Evolutionary conservation across 2,888 invertebrate genomes (phyloP).

Genomic region (Eledone cirrhosa): DNA sequence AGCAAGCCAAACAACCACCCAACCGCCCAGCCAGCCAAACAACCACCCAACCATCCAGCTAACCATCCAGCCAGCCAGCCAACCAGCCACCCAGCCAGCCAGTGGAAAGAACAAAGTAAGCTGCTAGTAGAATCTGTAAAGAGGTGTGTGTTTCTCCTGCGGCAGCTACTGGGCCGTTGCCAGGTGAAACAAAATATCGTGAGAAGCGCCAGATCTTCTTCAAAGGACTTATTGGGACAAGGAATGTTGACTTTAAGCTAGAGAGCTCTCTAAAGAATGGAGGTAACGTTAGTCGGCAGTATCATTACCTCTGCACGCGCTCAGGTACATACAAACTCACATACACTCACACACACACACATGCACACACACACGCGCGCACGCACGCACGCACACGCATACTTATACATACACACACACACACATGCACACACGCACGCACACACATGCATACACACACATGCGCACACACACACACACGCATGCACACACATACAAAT

Average conservation of each 20-base stretch:
- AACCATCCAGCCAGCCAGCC: no score
- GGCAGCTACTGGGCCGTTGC: conserved; percentile 2
- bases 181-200: conserved; percentile 10
- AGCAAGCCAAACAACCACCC: no score
- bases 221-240: conserved; percentile 25
- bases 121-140: no score
- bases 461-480: background rate
- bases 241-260: background rate
- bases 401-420: background rate
- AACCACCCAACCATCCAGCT: no score
- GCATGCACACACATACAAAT: no score
- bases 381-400: no score
- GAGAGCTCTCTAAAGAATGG: conserved; percentile 3
- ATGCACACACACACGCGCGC: background rate
- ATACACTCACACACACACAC: background rate
- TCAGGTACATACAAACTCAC: background rate
- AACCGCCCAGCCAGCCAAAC: no score
- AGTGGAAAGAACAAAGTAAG: background rate
- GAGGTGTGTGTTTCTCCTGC: background rate
- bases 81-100: background rate
- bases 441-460: background rate
- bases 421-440: background rate
- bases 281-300: background rate
- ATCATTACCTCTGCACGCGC: background rate
- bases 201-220: background rate